Evolutionary conservation across 2,888 invertebrate species (phyloP), one percentile per base, ranked within the genome.

Genomic region (Cheilosia pagana): DNA sequence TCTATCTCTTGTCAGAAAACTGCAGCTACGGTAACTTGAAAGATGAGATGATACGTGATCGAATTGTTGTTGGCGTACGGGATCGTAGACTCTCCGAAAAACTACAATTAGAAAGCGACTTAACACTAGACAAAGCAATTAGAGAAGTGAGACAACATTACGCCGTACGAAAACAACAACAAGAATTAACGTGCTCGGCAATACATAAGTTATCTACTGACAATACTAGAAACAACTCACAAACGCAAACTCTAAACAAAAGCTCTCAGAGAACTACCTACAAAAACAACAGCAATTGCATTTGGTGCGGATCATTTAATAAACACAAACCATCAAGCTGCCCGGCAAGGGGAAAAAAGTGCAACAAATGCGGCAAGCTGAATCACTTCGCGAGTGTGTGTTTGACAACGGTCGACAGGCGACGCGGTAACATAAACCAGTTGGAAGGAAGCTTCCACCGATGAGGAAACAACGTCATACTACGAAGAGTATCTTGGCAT

Each of bases 41-140:
- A 39, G 71, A 65, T 6, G 74, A 74, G 45, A 72, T 72, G 74
- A 74, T 74, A 48, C 43, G 59, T 19, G 52, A 76, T 45, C 25
- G 59, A 68, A 76, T 76, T 35, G 67, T 78, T 43, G 71, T 71
- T 41, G 70, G 48, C 12, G 59, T 78, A 7, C n/a, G 55, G 43
- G 43, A 55, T 7, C 43, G 68, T 25, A 68, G 16, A 16, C 41
- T 67, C 25, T 55, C 41, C 2, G 53, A 67, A 53, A 67, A 67
- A 31, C 31, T 53, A 12, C 67, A 67, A 28, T 43, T 67, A 10
- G 53, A 53, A 43, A 60, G 43, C 25, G 43, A 25, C 1, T 25
- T 60, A 25, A 43, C 43, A 12, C 25, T 60, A 60, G 62, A 62
- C 28, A 16, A 62, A 19, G 62, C 62, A 19, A 45, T 28, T 19